Evolutionary conservation across 1,140 invertebrate species (phyloP), one percentile per base, ranked within the genome.

Genomic region (Drosophila nasuta): DNA sequence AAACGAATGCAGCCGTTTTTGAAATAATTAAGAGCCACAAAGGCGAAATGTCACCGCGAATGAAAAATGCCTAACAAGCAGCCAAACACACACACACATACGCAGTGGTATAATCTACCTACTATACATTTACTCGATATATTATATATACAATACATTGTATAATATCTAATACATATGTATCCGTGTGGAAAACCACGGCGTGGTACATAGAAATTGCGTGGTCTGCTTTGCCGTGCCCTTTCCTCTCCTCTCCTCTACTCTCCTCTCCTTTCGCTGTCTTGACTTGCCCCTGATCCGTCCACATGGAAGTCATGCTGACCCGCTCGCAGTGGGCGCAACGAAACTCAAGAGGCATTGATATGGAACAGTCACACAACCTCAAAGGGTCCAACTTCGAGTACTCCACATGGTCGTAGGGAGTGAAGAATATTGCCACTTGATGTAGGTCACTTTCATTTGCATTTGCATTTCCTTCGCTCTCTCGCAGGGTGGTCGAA

Each of bases 11-110:
- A 85, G 75, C 73, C 82, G 82, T 83, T 85, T 90, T 90, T 80
- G 87, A 90, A 90, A 87, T 90, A 91, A 91, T 81, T 83, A 91
- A 91, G 88, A 86, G 78, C 78, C 82, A 91, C 80, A 87, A 91
- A 91, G 82, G 82, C 82, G 70, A 82, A 90, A 90, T 90, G 86
- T 86, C 86, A 82, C 79, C 81, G 76, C 79, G 68, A 90, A 91
- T 87, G 82, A 91, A 91, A 91, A 91, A 91, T 91, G 80, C 75
- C 83, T 83, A 83, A 88, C 83, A 82, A 79, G 71, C 67, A 75
- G 64, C 66, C 71, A 66, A 54, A 45, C 38, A 57, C 76, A 90
- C 69, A 77, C 70, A 75, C 77, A 17, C 15, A 17, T 33, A 62
- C 30, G 30, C 46, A 25, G 20, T 25, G 20, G 20, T 25, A 25